Evolutionary conservation across 2,113 vertebrate genomes (phyloP).

Genomic region (Procavia capensis): DNA sequence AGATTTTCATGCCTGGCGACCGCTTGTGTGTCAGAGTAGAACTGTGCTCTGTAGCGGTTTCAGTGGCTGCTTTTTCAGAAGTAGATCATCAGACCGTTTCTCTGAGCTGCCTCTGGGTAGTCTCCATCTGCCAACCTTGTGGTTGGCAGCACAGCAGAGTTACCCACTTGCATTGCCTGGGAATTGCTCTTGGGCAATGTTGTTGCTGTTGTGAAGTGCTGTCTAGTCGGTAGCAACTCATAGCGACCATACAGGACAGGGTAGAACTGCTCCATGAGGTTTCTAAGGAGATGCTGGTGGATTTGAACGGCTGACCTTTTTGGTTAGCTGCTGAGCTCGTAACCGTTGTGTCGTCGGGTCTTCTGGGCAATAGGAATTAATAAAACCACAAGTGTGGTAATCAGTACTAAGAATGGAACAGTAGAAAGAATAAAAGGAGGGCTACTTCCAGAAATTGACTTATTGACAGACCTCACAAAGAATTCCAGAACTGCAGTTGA

Average conservation of each 20-base stretch:
- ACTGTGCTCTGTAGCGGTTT: neutral
- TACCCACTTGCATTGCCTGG: too few species aligned
- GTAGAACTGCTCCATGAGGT: too few species aligned
- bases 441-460: neutral
- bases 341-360: too few species aligned
- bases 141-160: too few species aligned
- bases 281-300: too few species aligned
- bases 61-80: neutral
- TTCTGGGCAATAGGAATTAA: neutral
- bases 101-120: neutral
- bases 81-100: neutral
- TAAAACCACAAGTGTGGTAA: neutral
- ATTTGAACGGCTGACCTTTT: too few species aligned
- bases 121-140: neutral
- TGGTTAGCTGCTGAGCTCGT: too few species aligned
- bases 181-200: neutral
- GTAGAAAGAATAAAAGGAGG: accelerated
- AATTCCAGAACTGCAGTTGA: too few species aligned
- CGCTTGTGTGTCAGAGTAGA: neutral
- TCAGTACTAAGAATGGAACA: neutral
- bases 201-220: too few species aligned
- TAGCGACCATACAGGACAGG: too few species aligned
- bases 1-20: neutral
- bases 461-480: neutral
- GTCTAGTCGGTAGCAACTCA: too few species aligned